Base-by-base conservation (phyloP, 2,797 vertebrate genomes). In the Gephyroberyx darwinii region DNA sequence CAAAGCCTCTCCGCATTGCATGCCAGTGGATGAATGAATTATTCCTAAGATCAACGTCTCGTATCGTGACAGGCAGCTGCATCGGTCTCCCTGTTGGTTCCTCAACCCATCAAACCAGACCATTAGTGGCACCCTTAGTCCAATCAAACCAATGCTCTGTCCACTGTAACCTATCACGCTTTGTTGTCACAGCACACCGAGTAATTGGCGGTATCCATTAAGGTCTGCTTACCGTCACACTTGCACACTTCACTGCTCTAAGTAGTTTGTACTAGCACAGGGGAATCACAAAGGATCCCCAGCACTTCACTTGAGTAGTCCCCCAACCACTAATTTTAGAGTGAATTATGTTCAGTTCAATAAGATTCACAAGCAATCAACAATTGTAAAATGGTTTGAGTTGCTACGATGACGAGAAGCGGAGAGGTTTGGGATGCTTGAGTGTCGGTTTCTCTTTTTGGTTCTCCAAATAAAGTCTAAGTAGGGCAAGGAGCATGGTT, bases 201-300 rank as follows among this genome's bases (percentile, higher is more conserved):
- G 82, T 91, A 92, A 93, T 88, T 91, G 90, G 86, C 61, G n/a
- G 79, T 81, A 90, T 93, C 84, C 88, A 90, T 91, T 91, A 90
- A 78, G 60, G 74, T 77, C 84, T 87, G 83, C 83, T 89, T 82
- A 78, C 69, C 50, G 72, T 82, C 75, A 52, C 75, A 53, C 71
- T 71, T 65, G 56, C 71, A 69, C 62, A 51, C 79, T 77, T 39
- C 62, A 58, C 48, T 31, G 22, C 65, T 64, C 65, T 47, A 20
- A 19, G 4, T 22, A 52, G n/a, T 22, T 52, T 10, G 8, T 52
- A 9, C 22, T 52, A 22, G 17, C 16, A 16, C 16, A 3, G 47
- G 63, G 59, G 35, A 56, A 76, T 66, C 74, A 75, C 58, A 77
- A 82, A 75, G 52, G 58, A 66, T 35, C 35, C 73, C 41, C 35